Evolutionary conservation across 2,113 vertebrate genomes (phyloP), one percentile per base, ranked within the genome.

Genomic region (Ariopsis seemanni): DNA sequence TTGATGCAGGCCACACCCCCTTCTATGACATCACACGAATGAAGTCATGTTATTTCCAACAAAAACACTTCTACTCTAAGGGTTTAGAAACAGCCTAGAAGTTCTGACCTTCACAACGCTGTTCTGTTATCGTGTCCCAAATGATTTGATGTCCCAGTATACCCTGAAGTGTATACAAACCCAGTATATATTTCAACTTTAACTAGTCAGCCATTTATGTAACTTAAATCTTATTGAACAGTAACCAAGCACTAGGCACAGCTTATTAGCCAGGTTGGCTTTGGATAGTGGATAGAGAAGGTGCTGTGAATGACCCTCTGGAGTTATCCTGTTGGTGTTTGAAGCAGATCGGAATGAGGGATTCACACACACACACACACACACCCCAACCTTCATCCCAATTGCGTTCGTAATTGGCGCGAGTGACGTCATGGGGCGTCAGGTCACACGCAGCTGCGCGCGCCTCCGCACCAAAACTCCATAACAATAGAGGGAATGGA

Each of bases 381-480:
- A 30, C 30, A 30, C 30, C 0, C 17, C 71, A 20, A 48, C 20
- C 34, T 48, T 74, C 82, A 83, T 15, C 67, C 27, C 58, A 63
- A 9, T 75, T 62, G 78, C n/a, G 58, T 75, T 69, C 69, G 1
- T 63, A 55, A 71, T 84, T 75, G 50, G 30, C 6, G 69, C 27
- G 5, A 42, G 58, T 82, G 57, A 82, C 92, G 89, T 90, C 94
- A 86, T 91, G 93, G 93, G 92, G 93, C 93, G 93, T 89, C 74
- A 22, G 1, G 5, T 89, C 60, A 84, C 84, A 75, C 58, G 42
- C 42, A 83, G 86, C 86, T 90, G 92, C 88, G 91, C 74, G 91
- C 91, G 91, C 92, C 57, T 82, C 58, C 88, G 55, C 63, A 77
- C 52, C 81, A 30, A 93, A 94, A 79, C 52, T 60, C 79, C 53